phyloP scores from a whole-genome alignment of 2,113 vertebrate species.

The Carollia perspicillata region DNA sequence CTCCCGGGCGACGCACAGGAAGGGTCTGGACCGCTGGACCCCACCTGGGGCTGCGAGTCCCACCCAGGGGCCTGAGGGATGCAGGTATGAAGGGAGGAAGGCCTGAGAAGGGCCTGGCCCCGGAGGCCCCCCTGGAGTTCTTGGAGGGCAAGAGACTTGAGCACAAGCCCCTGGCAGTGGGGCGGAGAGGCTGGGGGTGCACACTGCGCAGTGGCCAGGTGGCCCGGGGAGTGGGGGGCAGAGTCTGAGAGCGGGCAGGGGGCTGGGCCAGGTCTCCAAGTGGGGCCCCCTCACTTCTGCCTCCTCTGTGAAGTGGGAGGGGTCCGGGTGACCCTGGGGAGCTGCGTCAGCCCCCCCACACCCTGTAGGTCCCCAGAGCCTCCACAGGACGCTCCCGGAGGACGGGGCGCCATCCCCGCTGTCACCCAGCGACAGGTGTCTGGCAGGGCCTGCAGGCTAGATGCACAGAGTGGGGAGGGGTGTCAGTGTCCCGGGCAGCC shows the following conservation, averaged over 20 bases:
- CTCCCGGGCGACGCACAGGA: not conserved
- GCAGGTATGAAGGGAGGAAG: not conserved
- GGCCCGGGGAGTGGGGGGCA: not conserved
- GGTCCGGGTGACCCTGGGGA: accelerated
- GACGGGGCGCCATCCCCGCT: not conserved
- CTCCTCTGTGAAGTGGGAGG: not conserved
- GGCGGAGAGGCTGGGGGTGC: accelerated
- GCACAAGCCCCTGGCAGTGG: accelerated
- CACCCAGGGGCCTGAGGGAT: too few relatives aligned
- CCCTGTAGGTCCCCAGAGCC: not conserved
- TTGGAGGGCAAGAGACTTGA: not conserved
- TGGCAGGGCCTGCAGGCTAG: not conserved
- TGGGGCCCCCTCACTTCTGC: not conserved
- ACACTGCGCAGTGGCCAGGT: too few relatives aligned
- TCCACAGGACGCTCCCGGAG: not conserved
- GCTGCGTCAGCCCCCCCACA: too few relatives aligned
- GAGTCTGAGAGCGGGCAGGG: not conserved
- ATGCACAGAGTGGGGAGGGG: too few relatives aligned
- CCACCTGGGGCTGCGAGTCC: not conserved
- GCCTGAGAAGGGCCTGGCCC: not conserved
- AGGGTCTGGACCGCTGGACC: not conserved
- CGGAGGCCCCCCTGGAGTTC: too few relatives aligned
- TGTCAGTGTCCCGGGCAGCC: not conserved
- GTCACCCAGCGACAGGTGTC: too few relatives aligned
- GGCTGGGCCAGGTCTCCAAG: accelerated